Evolutionary conservation across 2,888 invertebrate species (phyloP), one percentile per base, ranked within the genome.

Genomic region (Mythimna pallens): DNA sequence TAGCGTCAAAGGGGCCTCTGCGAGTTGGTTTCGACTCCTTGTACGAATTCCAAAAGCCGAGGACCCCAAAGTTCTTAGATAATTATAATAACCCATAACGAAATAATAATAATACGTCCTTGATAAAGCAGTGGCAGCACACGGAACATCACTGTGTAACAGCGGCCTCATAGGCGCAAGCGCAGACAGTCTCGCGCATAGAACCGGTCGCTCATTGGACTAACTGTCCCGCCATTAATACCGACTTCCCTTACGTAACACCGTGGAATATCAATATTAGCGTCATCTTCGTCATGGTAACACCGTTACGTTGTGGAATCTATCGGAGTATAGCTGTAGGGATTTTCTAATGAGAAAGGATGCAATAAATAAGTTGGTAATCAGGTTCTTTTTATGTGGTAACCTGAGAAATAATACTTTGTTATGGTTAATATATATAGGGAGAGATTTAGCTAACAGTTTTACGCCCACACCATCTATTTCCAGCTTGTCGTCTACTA

Each of bases 181-280:
- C 85, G 85, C 78, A 81, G 83, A 72, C 72, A 64, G 79, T 72
- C 73, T 68, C 70, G 80, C 80, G 82, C 66, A 73, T 52, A 73
- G 73, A 87, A 90, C 90, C 90, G 89, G 89, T 89, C 82, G 63
- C 77, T 72, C 70, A 68, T 59, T 75, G 58, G 63, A 71, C 73
- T 86, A 86, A 86, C 89, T 83, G 88, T 88, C 80, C 75, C 64
- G 66, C 73, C 70, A 78, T 79, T 80, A 78, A 70, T 67, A 72
- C 57, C 17, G 80, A 78, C 87, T 86, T 88, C 87, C 85, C 85
- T 90, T 89, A 87, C 90, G 89, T 81, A 89, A 90, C 78, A 81
- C 78, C 76, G 73, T 86, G 74, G 77, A 80, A 80, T 81, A 81
- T 80, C 81, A 78, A 76, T 78, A 75, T 70, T 72, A 75, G 79